phyloP scores from a whole-genome alignment of 2,797 vertebrate species.

The Notoglanidium macrostoma region DNA sequence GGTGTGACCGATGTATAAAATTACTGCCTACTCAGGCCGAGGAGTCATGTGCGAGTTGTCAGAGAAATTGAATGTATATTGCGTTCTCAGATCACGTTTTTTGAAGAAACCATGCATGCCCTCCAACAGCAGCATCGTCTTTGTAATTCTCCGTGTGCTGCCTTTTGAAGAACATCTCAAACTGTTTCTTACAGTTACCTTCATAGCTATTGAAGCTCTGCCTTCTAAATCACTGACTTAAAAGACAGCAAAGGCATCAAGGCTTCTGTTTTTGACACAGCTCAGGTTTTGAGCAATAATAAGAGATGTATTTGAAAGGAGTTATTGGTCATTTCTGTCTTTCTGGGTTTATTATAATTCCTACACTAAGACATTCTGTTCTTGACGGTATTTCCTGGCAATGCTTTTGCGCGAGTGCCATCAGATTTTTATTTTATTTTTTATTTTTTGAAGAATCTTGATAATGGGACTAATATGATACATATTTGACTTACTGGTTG shows the following conservation, averaged over 20 bases:
- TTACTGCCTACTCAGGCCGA: background rate
- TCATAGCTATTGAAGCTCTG: background rate
- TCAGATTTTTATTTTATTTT: background rate
- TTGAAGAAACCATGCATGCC: background rate
- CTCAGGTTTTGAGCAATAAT: constrained; percentile 14
- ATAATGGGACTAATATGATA: background rate
- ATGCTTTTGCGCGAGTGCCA: background rate
- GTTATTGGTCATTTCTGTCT: background rate
- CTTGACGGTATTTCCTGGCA: background rate
- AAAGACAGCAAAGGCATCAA: background rate
- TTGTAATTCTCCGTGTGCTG: background rate
- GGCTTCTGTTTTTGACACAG: background rate
- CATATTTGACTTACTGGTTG: background rate
- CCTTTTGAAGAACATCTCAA: background rate
- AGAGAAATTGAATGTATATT: background rate
- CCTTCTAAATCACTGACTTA: background rate
- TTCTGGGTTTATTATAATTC: constrained; percentile 11
- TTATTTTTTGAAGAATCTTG: background rate
- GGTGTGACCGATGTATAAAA: background rate
- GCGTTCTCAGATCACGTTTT: background rate
- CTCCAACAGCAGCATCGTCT: background rate
- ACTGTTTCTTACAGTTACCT: background rate
- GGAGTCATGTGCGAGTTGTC: background rate
- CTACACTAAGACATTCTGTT: background rate
- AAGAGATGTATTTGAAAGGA: background rate